Evolutionary conservation across 2,888 invertebrate species (phyloP).

Genomic region (Himalopsyche tibetana): DNA sequence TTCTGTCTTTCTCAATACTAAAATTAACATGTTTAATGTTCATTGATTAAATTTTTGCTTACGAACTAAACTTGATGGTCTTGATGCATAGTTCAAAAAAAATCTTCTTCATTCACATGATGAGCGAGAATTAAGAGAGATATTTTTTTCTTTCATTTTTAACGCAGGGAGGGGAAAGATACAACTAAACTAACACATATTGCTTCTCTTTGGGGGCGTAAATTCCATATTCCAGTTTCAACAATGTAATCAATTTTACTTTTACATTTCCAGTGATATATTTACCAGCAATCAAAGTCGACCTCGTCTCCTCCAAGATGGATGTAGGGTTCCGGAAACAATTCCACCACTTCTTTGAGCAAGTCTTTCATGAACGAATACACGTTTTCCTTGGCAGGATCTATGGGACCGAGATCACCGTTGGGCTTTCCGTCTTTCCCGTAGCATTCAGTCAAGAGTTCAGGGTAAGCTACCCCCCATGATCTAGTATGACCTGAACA

Average conservation of each 20-base stretch:
- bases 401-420: slow-evolving; percentile 86
- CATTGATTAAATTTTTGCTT: too few relatives aligned
- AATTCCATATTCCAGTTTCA: too few relatives aligned
- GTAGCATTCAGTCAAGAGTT: slow-evolving; percentile 86
- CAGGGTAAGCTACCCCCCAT: slow-evolving; percentile 88
- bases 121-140: too few relatives aligned
- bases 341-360: slow-evolving; percentile 80
- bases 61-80: too few relatives aligned
- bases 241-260: too few relatives aligned
- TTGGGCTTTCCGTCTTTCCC: slow-evolving; percentile 71
- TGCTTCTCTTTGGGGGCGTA: too few relatives aligned
- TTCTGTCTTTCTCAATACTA: too few relatives aligned
- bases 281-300: slow-evolving; percentile 87
- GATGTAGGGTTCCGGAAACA: slow-evolving; percentile 89
- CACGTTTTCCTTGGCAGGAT: slow-evolving; percentile 82
- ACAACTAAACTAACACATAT: too few relatives aligned
- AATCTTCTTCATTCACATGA: too few relatives aligned
- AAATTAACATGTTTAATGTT: too few relatives aligned
- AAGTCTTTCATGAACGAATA: slow-evolving; percentile 83
- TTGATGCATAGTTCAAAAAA: too few relatives aligned
- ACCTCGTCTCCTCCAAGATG: slow-evolving; percentile 97
- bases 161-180: too few relatives aligned
- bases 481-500: slow-evolving; percentile 87
- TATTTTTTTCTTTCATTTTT: not conserved
- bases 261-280: slow-evolving; percentile 22